These are phyloP conservation scores for Drosophila ohnishii DNA, from an alignment of 1,140 invertebrate genomes.

Conservation along the genomic window DNA sequence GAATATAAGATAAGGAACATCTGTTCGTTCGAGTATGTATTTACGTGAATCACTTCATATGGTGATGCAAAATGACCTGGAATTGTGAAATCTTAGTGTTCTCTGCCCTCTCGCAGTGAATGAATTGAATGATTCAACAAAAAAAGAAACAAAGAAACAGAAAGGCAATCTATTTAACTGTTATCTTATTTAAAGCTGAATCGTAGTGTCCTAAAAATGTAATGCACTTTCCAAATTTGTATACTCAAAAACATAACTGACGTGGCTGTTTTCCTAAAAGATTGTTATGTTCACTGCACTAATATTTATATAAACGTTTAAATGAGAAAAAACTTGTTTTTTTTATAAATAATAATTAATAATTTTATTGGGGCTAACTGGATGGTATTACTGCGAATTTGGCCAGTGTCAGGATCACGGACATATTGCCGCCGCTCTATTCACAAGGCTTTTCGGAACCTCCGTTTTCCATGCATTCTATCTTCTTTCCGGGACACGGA, in stretches of 20 bases:
- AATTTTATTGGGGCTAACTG: slow-evolving; percentile 14
- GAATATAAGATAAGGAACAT: background rate
- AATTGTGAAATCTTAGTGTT: slow-evolving; percentile 15
- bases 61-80: slow-evolving; percentile 10
- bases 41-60: slow-evolving; percentile 1
- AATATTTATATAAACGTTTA: background rate
- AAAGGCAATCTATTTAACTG: background rate
- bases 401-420: background rate
- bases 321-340: background rate
- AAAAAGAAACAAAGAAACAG: background rate
- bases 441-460: background rate
- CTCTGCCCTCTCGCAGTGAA: background rate
- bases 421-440: background rate
- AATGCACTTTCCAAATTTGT: background rate
- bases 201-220: background rate
- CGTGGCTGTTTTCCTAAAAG: background rate
- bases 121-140: background rate
- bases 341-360: slow-evolving; percentile 1
- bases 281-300: background rate
- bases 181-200: background rate
- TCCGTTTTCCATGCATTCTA: slow-evolving; percentile 22
- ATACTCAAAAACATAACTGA: background rate
- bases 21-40: background rate
- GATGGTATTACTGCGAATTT: background rate
- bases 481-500: slow-evolving; percentile 18